Evolutionary conservation across 1,140 invertebrate genomes (phyloP).

Genomic region (Plodia interpunctella): DNA sequence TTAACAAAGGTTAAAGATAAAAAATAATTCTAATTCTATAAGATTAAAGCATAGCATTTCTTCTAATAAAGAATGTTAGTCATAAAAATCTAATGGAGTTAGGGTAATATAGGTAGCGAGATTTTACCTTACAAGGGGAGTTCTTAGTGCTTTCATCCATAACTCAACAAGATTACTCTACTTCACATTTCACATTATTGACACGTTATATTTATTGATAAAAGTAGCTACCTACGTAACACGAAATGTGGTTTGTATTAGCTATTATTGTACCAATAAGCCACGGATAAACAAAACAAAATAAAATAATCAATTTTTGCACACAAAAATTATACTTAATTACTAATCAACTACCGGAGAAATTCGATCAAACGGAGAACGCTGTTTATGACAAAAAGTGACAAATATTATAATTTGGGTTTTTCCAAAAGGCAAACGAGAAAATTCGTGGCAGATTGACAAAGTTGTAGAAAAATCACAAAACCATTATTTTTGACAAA

Average conservation of each 20-base stretch:
- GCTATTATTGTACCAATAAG: conserved; percentile 72
- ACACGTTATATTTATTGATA: conserved; percentile 40
- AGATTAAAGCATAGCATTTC: conserved; percentile 24
- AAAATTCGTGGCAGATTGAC: conserved; percentile 34
- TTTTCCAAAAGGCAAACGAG: conserved; percentile 25
- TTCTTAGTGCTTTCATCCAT: conserved; percentile 70
- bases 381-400: conserved; percentile 9
- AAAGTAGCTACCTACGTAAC: conserved; percentile 63
- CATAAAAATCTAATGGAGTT: not conserved
- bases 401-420: conserved; percentile 20
- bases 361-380: conserved; percentile 3
- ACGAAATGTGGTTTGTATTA: conserved; percentile 57
- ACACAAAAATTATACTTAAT: conserved; percentile 47
- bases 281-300: conserved; percentile 67
- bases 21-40: not conserved
- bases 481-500: conserved; percentile 1
- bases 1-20: not conserved
- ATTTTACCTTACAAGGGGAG: conserved; percentile 72
- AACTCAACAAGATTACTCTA: conserved; percentile 54
- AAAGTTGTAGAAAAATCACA: not conserved
- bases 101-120: conserved; percentile 11
- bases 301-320: conserved; percentile 63
- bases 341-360: conserved; percentile 23
- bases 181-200: conserved; percentile 64
- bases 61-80: not conserved